Base-by-base conservation (phyloP, 2,888 invertebrate species). In the Phrixothrix hirtus region DNA sequence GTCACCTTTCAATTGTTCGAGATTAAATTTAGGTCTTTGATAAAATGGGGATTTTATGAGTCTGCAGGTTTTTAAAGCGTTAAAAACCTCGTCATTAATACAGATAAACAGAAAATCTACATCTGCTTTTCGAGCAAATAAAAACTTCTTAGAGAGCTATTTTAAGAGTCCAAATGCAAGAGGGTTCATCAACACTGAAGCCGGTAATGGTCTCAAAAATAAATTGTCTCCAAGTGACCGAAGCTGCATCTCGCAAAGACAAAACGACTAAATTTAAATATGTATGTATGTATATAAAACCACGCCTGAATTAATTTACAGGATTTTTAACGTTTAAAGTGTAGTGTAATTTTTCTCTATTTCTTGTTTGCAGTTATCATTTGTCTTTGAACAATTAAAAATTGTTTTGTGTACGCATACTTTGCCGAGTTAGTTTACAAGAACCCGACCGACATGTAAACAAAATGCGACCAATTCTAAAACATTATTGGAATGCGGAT, bases 121-220 rank as follows among this genome's bases (percentile, higher is more conserved):
- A 37, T 37, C 21, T 37, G 37, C 10, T 37, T 25, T 17, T 34
- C 12, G 15, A 21, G 15, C 10, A 5, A 35, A 35, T 10, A 37
- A 12, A 37, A 37, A 37, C 25, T 21, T 37, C 10, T 37, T 11
- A 31, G 29, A 14, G 7, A n/a, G 51, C 41, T 56, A 51, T 55
- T 58, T 51, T 38, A 34, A 42, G 55, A 27, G 10, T 17, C 15
- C 13, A 10, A 16, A 51, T 50, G 47, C 46, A 52, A 47, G 54
- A 58, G 60, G 54, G 60, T 60, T 62, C 62, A 59, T 62, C 60
- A 60, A 60, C 60, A 59, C 54, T 38, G n/a, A n/a, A n/a, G n/a
- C n/a, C n/a, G n/a, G n/a, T n/a, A n/a, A n/a, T n/a, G 35, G 34
- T 42, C 51, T 61, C 60, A 55, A 61, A 63, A 62, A 63, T 63